phyloP scores from a whole-genome alignment of 2,888 invertebrate species.

The Tethea ocularis region DNA sequence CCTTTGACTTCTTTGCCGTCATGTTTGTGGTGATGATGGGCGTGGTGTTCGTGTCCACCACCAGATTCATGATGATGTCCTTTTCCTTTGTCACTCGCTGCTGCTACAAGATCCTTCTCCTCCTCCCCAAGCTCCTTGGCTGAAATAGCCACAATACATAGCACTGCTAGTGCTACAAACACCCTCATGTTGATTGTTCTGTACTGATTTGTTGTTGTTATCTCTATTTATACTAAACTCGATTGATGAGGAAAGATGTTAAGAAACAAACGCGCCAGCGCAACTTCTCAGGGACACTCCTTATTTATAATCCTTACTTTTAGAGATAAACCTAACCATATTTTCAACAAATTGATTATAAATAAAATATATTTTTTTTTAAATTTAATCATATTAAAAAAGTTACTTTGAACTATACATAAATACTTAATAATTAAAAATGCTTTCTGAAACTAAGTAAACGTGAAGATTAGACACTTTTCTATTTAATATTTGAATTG shows the following conservation, averaged over 20 bases:
- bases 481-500: no score
- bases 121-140: conserved; percentile 67
- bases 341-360: no score
- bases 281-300: conserved; percentile 68
- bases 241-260: conserved; percentile 70
- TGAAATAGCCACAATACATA: conserved; percentile 71
- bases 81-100: conserved; percentile 67
- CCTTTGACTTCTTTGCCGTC: conserved; percentile 74
- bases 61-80: conserved; percentile 68
- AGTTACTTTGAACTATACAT: no score
- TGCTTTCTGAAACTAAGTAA: no score
- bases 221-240: conserved; percentile 71
- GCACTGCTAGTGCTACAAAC: conserved; percentile 62
- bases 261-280: conserved; percentile 54
- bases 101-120: conserved; percentile 70
- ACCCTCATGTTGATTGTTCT: conserved; percentile 72
- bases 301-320: no score
- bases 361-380: no score
- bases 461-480: no score
- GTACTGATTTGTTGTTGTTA: conserved; percentile 43
- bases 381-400: no score
- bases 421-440: no score
- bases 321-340: no score
- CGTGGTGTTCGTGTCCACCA: conserved; percentile 74
- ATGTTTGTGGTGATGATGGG: conserved; percentile 73